Conservation (phyloP, 1,140 invertebrate species). For the Anastatus disparis region DNA sequence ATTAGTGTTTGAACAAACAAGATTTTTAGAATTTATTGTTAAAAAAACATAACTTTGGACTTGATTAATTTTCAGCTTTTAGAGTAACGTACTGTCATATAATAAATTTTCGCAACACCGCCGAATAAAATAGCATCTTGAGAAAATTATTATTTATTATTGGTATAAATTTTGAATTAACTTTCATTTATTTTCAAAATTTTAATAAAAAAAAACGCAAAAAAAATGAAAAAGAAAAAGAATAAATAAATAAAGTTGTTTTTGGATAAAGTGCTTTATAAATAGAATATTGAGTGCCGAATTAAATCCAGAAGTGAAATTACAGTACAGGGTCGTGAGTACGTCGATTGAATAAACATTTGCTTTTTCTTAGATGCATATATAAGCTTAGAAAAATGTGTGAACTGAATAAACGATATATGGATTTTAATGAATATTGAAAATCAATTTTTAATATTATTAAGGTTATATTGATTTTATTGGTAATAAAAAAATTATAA, state of each 20-base stretch:
- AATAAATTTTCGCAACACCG: neutral
- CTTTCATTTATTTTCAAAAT: constrained; percentile 6
- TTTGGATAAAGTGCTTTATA: constrained; percentile 15
- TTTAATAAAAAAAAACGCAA: too few species aligned
- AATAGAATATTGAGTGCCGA: constrained; percentile 2
- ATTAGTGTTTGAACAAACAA: neutral
- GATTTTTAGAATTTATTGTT: neutral
- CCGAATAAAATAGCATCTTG: neutral
- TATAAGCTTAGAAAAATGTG: too few species aligned
- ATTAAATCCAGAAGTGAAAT: constrained; percentile 3
- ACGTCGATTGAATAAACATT: constrained; percentile 14
- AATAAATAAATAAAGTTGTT: constrained; percentile 14
- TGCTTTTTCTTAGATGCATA: neutral
- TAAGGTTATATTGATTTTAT: too few species aligned
- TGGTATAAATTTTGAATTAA: constrained; percentile 11
- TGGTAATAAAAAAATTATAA: too few species aligned
- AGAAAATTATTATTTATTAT: constrained; percentile 10
- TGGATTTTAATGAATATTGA: too few species aligned
- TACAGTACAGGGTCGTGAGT: neutral
- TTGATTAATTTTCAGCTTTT: neutral
- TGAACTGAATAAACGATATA: too few species aligned
- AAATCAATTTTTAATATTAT: too few species aligned
- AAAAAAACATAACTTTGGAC: neutral
- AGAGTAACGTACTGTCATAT: neutral
- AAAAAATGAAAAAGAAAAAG: too few species aligned